These are phyloP conservation scores for Alaudala cheleensis DNA, from an alignment of 2,113 vertebrate genomes.

Conservation along the genomic window DNA sequence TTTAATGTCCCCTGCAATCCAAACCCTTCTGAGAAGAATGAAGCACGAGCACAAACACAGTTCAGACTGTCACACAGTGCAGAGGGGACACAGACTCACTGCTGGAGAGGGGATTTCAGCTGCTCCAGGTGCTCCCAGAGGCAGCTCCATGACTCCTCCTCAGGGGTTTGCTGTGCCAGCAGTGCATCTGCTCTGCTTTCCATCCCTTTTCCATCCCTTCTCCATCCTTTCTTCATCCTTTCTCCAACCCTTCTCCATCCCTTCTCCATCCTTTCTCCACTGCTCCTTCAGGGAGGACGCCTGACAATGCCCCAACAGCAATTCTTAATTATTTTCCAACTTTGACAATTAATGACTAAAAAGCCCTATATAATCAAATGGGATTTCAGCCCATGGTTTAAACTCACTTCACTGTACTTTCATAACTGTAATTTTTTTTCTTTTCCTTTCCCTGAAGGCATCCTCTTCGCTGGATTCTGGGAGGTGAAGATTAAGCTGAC, in stretches of 20 bases:
- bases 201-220: not conserved
- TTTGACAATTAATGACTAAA: conserved; percentile 28
- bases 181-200: accelerated
- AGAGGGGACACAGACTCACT: too few relatives aligned
- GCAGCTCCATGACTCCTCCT: not conserved
- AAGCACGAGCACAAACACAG: not conserved
- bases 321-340: conserved; percentile 24
- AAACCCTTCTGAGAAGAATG: not conserved
- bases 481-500: too few relatives aligned
- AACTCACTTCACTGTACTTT: too few relatives aligned
- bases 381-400: too few relatives aligned
- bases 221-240: accelerated
- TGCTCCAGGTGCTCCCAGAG: not conserved
- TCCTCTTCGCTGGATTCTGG: too few relatives aligned
- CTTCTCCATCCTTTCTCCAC: not conserved
- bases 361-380: not conserved
- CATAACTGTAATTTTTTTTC: too few relatives aligned
- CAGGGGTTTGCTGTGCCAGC: not conserved
- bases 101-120: not conserved
- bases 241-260: too few relatives aligned
- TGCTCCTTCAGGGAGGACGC: not conserved
- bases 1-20: too few relatives aligned
- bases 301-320: not conserved
- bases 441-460: too few relatives aligned
- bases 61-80: too few relatives aligned